Conservation (phyloP, 2,113 vertebrate genomes). For the Chloroceryle aenea region DNA sequence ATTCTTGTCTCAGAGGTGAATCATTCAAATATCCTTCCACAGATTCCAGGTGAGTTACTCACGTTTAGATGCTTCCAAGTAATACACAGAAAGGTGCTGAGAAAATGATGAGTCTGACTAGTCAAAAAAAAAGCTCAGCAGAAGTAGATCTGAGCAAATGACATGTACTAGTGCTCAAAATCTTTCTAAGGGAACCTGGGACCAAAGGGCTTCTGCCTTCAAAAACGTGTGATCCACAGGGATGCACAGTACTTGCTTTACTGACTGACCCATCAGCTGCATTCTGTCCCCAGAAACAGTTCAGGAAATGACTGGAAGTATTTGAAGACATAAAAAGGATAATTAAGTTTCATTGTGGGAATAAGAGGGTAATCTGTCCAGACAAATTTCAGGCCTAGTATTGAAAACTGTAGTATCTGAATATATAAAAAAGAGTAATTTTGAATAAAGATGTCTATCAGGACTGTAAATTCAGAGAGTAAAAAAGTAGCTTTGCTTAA, state of each 20-base stretch:
- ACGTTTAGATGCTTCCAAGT: conserved; percentile 37
- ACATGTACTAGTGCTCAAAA: not conserved
- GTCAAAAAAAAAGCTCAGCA: not conserved
- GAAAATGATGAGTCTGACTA: not conserved
- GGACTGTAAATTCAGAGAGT: conserved; percentile 21
- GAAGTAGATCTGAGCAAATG: not conserved
- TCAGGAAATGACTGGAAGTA: conserved; percentile 25
- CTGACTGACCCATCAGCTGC: not conserved
- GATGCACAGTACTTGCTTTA: not conserved
- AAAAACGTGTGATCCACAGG: not conserved
- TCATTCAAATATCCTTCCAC: not conserved
- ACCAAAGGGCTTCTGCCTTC: not conserved
- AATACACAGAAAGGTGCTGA: conserved; percentile 20
- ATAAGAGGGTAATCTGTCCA: conserved; percentile 59
- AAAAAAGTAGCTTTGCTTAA: conserved; percentile 34
- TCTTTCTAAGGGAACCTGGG: not conserved
- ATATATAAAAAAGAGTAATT: not conserved
- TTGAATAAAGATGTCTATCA: conserved; percentile 54
- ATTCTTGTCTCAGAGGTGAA: conserved; percentile 35
- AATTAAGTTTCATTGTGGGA: conserved; percentile 55
- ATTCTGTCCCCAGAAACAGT: not conserved
- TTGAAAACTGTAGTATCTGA: conserved; percentile 43
- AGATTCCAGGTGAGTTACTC: conserved; percentile 63
- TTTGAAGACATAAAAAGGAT: conserved; percentile 46
- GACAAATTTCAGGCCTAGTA: conserved; percentile 31